Conservation (phyloP, 2,113 vertebrate genomes). For the Rousettus leschenaultii region DNA sequence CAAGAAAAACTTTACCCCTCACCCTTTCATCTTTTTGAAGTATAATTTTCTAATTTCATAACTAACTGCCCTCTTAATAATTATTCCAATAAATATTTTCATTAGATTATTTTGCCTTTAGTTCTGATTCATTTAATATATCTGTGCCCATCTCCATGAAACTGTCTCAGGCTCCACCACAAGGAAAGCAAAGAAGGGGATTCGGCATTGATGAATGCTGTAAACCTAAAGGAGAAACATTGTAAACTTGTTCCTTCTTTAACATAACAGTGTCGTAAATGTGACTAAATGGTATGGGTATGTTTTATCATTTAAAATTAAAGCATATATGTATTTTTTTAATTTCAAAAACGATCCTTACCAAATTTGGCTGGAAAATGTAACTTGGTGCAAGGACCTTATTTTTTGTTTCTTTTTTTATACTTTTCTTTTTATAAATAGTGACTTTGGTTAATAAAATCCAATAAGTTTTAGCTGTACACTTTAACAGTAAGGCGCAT, state of each 20-base stretch:
- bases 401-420: not conserved
- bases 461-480: too few relatives aligned
- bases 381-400: not conserved
- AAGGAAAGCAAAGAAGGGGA: not conserved
- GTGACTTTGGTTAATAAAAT: too few relatives aligned
- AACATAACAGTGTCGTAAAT: not conserved
- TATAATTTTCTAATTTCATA: not conserved
- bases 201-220: not conserved
- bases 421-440: too few relatives aligned
- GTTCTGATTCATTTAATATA: not conserved
- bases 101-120: not conserved
- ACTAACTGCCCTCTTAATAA: not conserved
- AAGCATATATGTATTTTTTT: not conserved
- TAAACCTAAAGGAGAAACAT: not conserved
- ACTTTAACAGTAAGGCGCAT: too few relatives aligned
- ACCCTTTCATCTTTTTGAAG: not conserved
- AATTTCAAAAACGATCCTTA: not conserved
- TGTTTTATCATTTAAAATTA: not conserved
- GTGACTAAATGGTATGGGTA: not conserved
- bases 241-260: not conserved
- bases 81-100: not conserved
- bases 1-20: not conserved
- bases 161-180: not conserved
- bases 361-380: not conserved
- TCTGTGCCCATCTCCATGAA: not conserved